Evolutionary conservation across 2,797 vertebrate species (phyloP).

Genomic region (Epinephelus malabaricus): DNA sequence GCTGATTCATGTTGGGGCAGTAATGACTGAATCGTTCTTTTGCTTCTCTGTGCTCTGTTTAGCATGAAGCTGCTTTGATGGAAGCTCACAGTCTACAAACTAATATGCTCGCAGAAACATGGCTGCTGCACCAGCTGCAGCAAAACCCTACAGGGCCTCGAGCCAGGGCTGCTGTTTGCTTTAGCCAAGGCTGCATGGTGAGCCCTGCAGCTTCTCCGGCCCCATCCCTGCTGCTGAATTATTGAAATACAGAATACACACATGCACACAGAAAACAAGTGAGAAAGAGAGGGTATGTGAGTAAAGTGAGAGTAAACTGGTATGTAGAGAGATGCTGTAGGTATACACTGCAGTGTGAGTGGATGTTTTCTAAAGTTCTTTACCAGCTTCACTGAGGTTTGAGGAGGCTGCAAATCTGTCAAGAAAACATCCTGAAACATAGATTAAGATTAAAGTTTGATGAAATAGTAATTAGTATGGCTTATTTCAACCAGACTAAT

Average conservation of each 20-base stretch:
- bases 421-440: background rate
- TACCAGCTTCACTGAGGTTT: background rate
- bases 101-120: background rate
- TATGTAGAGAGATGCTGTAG: constrained; percentile 1
- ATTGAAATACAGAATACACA: constrained; percentile 43
- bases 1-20: background rate
- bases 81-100: background rate
- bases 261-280: background rate
- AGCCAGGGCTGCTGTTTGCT: constrained; percentile 41
- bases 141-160: constrained; percentile 33
- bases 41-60: background rate
- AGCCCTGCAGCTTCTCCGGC: constrained; percentile 33
- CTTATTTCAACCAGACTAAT: background rate
- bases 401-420: background rate
- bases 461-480: background rate
- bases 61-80: background rate
- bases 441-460: background rate
- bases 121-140: constrained; percentile 25
- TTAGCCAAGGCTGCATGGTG: constrained; percentile 14
- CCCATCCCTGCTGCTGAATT: constrained; percentile 40
- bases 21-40: background rate
- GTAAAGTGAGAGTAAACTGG: background rate
- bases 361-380: constrained; percentile 8
- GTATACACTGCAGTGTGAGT: constrained; percentile 5
- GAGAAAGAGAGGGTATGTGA: background rate